phyloP scores from a whole-genome alignment of 2,113 vertebrate species.

The Falco punctatus region DNA sequence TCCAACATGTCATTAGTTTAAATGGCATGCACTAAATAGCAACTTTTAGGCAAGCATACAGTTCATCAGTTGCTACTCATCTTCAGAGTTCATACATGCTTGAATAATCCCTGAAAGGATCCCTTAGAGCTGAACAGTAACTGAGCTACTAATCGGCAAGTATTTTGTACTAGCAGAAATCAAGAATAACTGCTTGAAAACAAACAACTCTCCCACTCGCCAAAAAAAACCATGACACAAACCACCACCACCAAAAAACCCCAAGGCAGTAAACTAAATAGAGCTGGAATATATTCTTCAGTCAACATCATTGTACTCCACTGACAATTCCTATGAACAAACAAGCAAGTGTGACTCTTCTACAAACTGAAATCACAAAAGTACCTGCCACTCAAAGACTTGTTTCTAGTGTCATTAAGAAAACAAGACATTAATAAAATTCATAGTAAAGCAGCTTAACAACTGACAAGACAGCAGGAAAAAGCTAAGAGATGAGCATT shows the following conservation, averaged over 20 bases:
- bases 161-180: neutral
- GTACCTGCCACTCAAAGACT: neutral
- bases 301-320: neutral
- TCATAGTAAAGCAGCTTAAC: neutral
- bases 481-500: neutral
- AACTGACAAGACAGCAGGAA: neutral
- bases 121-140: neutral
- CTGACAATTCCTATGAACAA: neutral
- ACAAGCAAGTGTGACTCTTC: neutral
- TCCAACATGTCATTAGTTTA: neutral
- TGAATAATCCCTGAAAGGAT: neutral
- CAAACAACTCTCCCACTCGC: fast-evolving
- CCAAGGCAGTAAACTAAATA: neutral
- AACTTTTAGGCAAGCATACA: neutral
- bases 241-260: neutral
- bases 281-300: neutral
- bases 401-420: neutral
- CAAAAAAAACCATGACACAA: neutral
- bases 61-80: neutral
- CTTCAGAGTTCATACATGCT: neutral
- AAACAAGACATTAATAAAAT: neutral
- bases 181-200: neutral
- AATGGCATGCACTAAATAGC: fast-evolving
- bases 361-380: neutral
- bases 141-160: neutral